These are phyloP conservation scores for Chionodraco myersi DNA, from an alignment of 2,113 vertebrate species.

Conservation along the genomic window DNA sequence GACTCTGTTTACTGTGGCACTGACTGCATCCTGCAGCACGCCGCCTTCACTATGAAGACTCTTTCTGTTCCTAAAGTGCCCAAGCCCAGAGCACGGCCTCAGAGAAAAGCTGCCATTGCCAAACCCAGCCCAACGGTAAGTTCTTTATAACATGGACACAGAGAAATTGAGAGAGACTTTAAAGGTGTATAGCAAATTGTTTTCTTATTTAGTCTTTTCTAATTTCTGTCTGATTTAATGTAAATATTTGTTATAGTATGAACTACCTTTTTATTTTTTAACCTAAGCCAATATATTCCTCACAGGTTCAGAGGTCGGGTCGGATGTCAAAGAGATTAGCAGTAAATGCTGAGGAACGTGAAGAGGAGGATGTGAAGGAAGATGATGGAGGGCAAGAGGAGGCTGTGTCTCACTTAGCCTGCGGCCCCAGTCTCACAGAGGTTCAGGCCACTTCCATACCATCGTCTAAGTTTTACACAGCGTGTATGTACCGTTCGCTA, in stretches of 20 bases:
- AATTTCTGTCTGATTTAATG: not conserved
- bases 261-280: not conserved
- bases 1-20: conserved; percentile 97
- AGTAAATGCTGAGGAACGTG: conserved; percentile 79
- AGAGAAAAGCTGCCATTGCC: conserved; percentile 78
- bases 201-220: not conserved
- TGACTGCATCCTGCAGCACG: conserved; percentile 94
- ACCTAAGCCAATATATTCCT: conserved; percentile 35
- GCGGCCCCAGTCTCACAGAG: conserved; percentile 93
- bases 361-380: conserved; percentile 68
- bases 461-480: conserved; percentile 89
- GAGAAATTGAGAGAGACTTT: not conserved
- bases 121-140: conserved; percentile 86
- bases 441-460: conserved; percentile 88
- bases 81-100: conserved; percentile 79
- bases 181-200: not conserved
- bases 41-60: conserved; percentile 91
- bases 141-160: not conserved
- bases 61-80: conserved; percentile 86
- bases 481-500: conserved; percentile 94
- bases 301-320: conserved; percentile 67
- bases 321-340: conserved; percentile 77
- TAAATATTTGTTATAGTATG: not conserved
- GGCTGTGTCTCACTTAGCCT: conserved; percentile 84
- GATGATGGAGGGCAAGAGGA: conserved; percentile 54